Percentiles rank a stretch among this genome's conserved stretches.
phyloP scores from a whole-genome alignment of 2,113 vertebrate genomes.

The Rhea pennata region DNA sequence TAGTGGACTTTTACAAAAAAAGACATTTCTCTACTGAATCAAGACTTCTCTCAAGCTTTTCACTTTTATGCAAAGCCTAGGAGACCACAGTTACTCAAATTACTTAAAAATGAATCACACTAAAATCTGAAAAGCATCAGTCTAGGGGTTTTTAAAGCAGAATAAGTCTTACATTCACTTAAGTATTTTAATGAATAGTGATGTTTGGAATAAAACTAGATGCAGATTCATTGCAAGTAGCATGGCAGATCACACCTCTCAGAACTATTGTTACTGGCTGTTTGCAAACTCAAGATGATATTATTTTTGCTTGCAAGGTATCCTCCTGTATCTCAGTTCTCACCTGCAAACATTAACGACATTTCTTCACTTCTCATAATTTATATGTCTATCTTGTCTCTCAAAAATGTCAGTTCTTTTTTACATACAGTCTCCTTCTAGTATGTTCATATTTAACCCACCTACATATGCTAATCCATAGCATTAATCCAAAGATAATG shows the following conservation, averaged over 20 bases:
- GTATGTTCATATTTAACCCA: neutral
- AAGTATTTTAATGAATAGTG: neutral
- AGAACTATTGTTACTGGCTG: neutral
- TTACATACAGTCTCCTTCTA: neutral
- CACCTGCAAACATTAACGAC: neutral
- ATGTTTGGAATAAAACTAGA: neutral
- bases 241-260: neutral
- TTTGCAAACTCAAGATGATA: neutral
- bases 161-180: neutral
- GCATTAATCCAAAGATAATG: neutral
- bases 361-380: constrained; percentile 1
- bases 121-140: neutral
- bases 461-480: neutral
- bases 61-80: neutral
- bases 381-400: neutral
- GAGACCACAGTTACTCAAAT: neutral
- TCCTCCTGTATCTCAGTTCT: neutral
- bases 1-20: neutral
- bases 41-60: neutral
- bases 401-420: constrained; percentile 1
- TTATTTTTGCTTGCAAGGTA: neutral
- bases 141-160: neutral
- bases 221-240: neutral
- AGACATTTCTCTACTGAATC: neutral
- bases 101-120: neutral